A percentile compares a stretch with the other conserved stretches of the same genome.
These are phyloP conservation scores for Ormyrus pomaceus DNA, from an alignment of 2,888 invertebrate genomes.

Conservation along the genomic window DNA sequence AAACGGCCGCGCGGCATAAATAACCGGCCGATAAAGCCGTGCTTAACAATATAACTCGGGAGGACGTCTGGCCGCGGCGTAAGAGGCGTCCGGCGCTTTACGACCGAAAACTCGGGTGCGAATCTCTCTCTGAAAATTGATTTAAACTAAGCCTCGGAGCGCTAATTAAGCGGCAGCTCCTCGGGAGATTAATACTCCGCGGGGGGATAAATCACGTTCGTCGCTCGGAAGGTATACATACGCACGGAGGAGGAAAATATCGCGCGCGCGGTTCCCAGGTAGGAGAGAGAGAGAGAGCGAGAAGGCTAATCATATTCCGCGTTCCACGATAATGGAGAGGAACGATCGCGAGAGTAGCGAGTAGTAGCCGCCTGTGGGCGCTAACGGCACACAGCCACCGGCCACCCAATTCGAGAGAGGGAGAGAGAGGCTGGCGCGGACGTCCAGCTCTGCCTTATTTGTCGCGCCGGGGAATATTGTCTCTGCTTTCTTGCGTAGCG, in stretches of 20 bases:
- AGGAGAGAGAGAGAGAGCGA: background rate
- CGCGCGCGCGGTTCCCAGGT: conserved; percentile 11
- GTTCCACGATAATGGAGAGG: conserved; percentile 47
- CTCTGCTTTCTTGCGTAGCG: no score
- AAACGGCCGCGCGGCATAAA: no score
- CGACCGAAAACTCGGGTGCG: no score
- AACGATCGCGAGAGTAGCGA: background rate
- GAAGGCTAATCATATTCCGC: conserved; percentile 45
- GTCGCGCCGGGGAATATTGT: no score
- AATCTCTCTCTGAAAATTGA: no score
- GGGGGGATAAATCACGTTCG: conserved; percentile 26
- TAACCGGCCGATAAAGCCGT: no score
- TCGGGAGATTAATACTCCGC: conserved; percentile 34
- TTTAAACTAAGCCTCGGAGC: no score
- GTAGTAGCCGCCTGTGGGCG: conserved; percentile 17
- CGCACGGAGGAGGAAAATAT: background rate
- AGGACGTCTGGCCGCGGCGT: no score
- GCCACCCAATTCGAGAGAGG: conserved; percentile 14
- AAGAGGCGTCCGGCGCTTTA: no score
- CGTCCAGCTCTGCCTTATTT: no score
- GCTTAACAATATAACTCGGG: no score
- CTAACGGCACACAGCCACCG: conserved; percentile 24
- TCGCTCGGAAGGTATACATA: background rate
- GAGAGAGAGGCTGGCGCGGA: no score
- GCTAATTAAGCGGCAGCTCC: conserved; percentile 11